Evolutionary conservation across 2,113 vertebrate genomes (phyloP).

Genomic region (Lutjanus erythropterus): DNA sequence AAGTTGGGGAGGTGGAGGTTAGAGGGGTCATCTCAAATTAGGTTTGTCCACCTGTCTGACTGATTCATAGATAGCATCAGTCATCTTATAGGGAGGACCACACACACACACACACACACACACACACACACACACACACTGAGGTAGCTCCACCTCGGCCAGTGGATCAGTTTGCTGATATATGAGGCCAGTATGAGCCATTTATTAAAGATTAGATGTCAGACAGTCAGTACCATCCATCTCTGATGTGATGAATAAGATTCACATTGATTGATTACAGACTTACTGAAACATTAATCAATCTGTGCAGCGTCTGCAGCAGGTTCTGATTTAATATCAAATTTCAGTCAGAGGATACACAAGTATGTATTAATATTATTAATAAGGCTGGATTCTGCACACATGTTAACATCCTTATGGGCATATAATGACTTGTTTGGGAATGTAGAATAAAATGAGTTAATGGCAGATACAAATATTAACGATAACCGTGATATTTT

Average conservation of each 20-base stretch:
- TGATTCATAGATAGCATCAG: constrained; percentile 58
- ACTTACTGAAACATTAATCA: constrained; percentile 12
- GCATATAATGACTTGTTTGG: background rate
- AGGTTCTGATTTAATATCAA: background rate
- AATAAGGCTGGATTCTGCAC: too few species aligned
- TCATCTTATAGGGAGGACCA: constrained; percentile 43
- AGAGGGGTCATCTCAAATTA: constrained; percentile 43
- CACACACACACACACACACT: constrained; percentile 11
- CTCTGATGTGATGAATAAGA: constrained; percentile 41
- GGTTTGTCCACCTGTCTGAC: constrained; percentile 50
- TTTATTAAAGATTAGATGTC: constrained; percentile 55
- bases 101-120: constrained; percentile 41
- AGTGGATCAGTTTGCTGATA: constrained; percentile 42
- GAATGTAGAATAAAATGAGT: background rate
- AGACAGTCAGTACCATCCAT: constrained; percentile 33
- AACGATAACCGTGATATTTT: too few species aligned
- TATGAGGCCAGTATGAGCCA: constrained; percentile 35
- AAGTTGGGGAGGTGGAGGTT: constrained; percentile 30
- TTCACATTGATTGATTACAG: constrained; percentile 35
- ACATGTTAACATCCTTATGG: too few species aligned
- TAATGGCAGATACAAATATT: too few species aligned
- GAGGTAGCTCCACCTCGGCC: constrained; percentile 27
- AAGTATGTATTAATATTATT: background rate
- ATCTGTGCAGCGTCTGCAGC: constrained; percentile 1
- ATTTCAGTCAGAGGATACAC: background rate